Conservation (phyloP, 2,888 invertebrate species). For the Dugesia japonica region DNA sequence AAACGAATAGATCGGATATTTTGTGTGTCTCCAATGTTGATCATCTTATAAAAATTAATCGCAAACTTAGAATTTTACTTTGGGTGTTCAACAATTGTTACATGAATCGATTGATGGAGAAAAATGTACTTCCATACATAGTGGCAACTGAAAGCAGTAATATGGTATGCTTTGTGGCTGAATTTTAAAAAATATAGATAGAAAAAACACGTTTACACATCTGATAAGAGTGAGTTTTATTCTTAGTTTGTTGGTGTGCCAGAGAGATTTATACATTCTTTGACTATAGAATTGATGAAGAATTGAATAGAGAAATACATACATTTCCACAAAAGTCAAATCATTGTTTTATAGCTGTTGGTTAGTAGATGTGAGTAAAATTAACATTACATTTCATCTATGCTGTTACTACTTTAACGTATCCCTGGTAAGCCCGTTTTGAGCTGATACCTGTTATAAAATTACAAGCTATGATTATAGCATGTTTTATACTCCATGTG, state of each 20-base stretch:
- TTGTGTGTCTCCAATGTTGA: background rate
- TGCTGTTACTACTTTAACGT: background rate
- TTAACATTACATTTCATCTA: constrained; percentile 10
- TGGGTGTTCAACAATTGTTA: background rate
- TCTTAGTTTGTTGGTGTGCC: background rate
- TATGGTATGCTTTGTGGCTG: background rate
- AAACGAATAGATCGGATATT: background rate
- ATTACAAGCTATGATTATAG: background rate
- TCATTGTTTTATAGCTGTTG: background rate
- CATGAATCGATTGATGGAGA: constrained; percentile 20
- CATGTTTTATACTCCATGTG: background rate
- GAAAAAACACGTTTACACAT: constrained; percentile 16
- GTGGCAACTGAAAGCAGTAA: background rate
- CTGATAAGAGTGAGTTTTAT: constrained; percentile 4
- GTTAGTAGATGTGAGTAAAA: background rate
- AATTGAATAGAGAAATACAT: constrained; percentile 13
- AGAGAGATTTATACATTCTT: constrained; percentile 2
- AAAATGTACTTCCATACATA: constrained; percentile 5
- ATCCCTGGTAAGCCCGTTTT: background rate
- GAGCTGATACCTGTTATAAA: background rate
- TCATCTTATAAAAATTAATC: constrained; percentile 10
- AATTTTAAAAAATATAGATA: constrained; percentile 3
- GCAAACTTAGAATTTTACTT: too few species aligned
- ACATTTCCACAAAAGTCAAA: constrained; percentile 7
- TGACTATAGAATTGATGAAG: background rate